Evolutionary conservation across 2,888 invertebrate species (phyloP).

Genomic region (Drosophila yooni): DNA sequence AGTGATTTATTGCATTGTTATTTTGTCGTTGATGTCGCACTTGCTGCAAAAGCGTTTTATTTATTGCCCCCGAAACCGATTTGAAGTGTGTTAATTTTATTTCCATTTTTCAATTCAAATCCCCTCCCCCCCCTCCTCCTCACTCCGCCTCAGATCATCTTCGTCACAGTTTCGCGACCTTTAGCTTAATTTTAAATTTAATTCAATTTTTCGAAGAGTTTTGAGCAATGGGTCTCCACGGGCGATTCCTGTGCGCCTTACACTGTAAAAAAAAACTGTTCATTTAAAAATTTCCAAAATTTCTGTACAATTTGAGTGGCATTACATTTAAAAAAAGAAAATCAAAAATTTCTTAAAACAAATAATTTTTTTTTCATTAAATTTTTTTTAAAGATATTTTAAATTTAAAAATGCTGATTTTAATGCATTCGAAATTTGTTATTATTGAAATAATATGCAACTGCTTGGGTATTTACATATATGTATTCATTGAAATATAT

Average conservation of each 20-base stretch:
- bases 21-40: constrained; percentile 78
- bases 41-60: constrained; percentile 64
- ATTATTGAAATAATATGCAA: not conserved
- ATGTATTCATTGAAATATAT: not conserved
- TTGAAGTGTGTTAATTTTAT: constrained; percentile 74
- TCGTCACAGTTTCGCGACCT: constrained; percentile 29
- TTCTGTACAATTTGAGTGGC: not conserved
- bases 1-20: constrained; percentile 77
- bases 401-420: not conserved
- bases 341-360: too few species aligned
- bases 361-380: not conserved
- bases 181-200: constrained; percentile 20
- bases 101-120: constrained; percentile 46
- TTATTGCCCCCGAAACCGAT: constrained; percentile 42
- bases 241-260: constrained; percentile 10
- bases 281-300: not conserved
- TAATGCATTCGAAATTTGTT: not conserved
- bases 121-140: not conserved
- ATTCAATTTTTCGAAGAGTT: constrained; percentile 9
- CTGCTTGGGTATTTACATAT: not conserved
- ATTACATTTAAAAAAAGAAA: not conserved
- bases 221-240: constrained; percentile 9
- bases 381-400: not conserved
- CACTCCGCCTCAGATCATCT: not conserved
- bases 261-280: not conserved